Evolutionary conservation across 2,797 vertebrate species (phyloP), one percentile per base, ranked within the genome.

Genomic region (Premnoplex brunnescens): DNA sequence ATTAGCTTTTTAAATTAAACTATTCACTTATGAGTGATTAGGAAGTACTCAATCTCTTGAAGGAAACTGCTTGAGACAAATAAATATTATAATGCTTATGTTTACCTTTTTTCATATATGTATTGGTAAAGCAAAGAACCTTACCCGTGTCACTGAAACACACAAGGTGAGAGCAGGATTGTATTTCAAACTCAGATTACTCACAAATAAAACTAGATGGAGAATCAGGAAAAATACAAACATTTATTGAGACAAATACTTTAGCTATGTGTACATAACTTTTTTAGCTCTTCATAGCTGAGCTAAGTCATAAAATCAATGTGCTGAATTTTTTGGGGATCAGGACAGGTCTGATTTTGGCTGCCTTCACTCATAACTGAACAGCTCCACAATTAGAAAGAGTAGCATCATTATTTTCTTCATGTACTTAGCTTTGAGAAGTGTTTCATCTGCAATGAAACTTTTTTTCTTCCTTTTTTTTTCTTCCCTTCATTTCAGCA

Each of bases 401-500:
- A 88, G 41, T 11, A 85, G 1, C 24, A 36, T 77, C 14, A 27
- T 81, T 78, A 68, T 80, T 89, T 85, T 62, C 37, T 78, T 22
- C 5, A 2, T 27, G 26, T 55, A 43, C 58, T 80, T 67, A 83
- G 26, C 30, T 60, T 68, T 76, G 56, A 66, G 19, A 72, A 84
- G 27, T 49, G 28, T 91, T 90, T 66, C 5, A 59, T 59, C 32
- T 66, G 44, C 44, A 79, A 2, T 24, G 44, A 23, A 51, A 10
- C 64, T 81, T 77, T 74, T n/a, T 77, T 55, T 66, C 22, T 64
- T 56, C 12, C 81, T 77, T 24, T 26, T 64, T 76, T 78, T 74
- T 54, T 66, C 37, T 81, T 82, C 14, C 62, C 27, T 82, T 80
- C 2, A 9, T 78, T 78, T 43, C 97, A 99, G 99, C 95, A 99